These are phyloP conservation scores for Gryllus bimaculatus DNA, from an alignment of 1,140 invertebrate genomes.

Conservation along the genomic window DNA sequence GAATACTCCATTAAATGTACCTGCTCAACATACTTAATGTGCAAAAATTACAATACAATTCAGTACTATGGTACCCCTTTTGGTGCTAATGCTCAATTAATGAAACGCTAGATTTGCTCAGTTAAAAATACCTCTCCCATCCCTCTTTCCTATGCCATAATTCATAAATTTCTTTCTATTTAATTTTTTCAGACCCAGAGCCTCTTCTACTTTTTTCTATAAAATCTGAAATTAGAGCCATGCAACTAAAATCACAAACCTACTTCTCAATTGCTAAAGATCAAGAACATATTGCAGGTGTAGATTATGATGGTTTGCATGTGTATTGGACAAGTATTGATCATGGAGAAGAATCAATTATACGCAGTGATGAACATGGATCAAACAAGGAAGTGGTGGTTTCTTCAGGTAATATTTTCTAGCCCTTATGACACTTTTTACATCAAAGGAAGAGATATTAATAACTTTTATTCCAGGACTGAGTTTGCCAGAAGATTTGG, in stretches of 20 bases:
- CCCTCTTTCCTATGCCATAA: too few species aligned
- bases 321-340: constrained; percentile 68
- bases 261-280: constrained; percentile 38
- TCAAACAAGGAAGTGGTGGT: constrained; percentile 43
- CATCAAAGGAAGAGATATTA: too few species aligned
- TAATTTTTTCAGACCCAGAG: constrained; percentile 10
- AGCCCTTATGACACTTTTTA: too few species aligned
- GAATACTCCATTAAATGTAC: too few species aligned
- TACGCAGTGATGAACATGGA: constrained; percentile 45
- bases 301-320: constrained; percentile 51
- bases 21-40: too few species aligned
- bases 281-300: constrained; percentile 51
- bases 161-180: not conserved
- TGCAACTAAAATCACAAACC: constrained; percentile 37
- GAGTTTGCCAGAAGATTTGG: constrained; percentile 61
- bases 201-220: constrained; percentile 52
- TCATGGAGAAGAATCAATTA: constrained; percentile 53
- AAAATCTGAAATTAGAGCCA: constrained; percentile 38
- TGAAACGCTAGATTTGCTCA: too few species aligned
- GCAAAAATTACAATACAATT: too few species aligned
- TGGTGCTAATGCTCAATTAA: too few species aligned
- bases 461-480: constrained; percentile 43
- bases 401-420: not conserved
- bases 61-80: too few species aligned
- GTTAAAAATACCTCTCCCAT: too few species aligned